Evolutionary conservation across 2,888 invertebrate species (phyloP), one percentile per base, ranked within the genome.

Genomic region (Ornithoptera priamus): DNA sequence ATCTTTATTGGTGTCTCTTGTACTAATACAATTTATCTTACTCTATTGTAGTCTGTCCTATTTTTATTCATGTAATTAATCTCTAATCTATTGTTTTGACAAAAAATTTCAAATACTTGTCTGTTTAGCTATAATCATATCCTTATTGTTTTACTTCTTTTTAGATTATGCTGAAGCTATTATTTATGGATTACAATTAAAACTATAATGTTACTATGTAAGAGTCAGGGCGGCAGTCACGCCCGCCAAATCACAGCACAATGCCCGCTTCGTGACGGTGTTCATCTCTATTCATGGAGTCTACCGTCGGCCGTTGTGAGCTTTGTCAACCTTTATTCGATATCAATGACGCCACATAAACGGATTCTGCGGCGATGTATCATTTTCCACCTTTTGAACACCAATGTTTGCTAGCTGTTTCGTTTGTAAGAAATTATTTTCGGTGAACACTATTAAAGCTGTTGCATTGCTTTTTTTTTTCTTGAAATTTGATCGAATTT

Each of bases 221-320:
- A 39, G 8, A 39, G 15, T 50, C 62, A 17, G 12, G 17, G 22
- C 4, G 39, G 46, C 30, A 67, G 81, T 82, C 83, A 85, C 85
- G 85, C 85, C 85, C 82, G 80, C 78, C 77, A 76, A 77, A 80
- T 82, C 74, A 76, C 50, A 68, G 71, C 77, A 84, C 81, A 85
- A 85, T 79, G 75, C 73, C 71, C 71, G 70, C 75, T 78, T 71
- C 65, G 75, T 71, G 73, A 75, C 78, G 77, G 78, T 75, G 75
- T 77, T 75, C 77, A 76, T 77, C 78, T 76, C 74, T 70, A 73
- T 72, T 74, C 62, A 70, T 60, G 50, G 65, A 36, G 66, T 67
- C 71, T 73, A 74, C 75, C 76, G 75, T 65, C 71, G 56, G 12
- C 57, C 66, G 70, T 61, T 56, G 50, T 8, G 50, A 59, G 50